Evolutionary conservation across 2,797 vertebrate species (phyloP).

Genomic region (Heliangelus exortis): DNA sequence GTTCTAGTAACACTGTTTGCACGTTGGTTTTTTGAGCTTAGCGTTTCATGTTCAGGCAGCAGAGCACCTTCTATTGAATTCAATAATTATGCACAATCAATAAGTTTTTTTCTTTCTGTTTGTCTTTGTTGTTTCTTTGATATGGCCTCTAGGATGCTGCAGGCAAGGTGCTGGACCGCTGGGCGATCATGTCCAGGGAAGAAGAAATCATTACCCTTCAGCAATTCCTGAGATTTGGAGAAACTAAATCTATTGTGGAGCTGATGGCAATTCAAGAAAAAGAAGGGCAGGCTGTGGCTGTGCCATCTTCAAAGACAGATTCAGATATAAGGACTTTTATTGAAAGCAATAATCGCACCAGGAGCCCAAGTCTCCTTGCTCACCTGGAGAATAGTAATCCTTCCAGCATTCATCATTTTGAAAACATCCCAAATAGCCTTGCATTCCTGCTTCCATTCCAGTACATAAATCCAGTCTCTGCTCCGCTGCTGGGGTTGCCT

Average conservation of each 20-base stretch:
- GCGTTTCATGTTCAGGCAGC: slow-evolving; percentile 80
- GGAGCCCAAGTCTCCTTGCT: slow-evolving; percentile 94
- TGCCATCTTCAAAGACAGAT: slow-evolving; percentile 96
- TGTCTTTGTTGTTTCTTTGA: slow-evolving; percentile 92
- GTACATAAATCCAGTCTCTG: slow-evolving; percentile 98
- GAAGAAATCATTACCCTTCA: slow-evolving; percentile 99
- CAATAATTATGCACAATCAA: slow-evolving; percentile 90
- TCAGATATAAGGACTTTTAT: slow-evolving; percentile 99
- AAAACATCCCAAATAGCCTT: slow-evolving; percentile 99
- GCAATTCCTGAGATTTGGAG: slow-evolving; percentile 99
- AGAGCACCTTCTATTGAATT: slow-evolving; percentile 79
- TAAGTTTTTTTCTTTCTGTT: slow-evolving; percentile 88
- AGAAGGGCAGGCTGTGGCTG: slow-evolving; percentile 97
- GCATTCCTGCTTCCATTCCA: slow-evolving; percentile 98
- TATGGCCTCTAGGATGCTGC: slow-evolving; percentile 96
- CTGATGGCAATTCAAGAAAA: slow-evolving; percentile 99
- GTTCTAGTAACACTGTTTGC: slow-evolving; percentile 76
- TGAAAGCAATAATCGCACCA: slow-evolving; percentile 97
- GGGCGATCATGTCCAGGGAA: slow-evolving; percentile 99
- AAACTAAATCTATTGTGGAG: slow-evolving; percentile 99
- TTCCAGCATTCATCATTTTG: slow-evolving; percentile 99
- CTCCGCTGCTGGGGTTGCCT: slow-evolving; percentile 94
- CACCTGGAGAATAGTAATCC: slow-evolving; percentile 98
- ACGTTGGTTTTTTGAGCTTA: slow-evolving; percentile 77
- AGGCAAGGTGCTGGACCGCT: slow-evolving; percentile 99